These are phyloP conservation scores for Metaphire vulgaris DNA, from an alignment of 1,140 invertebrate genomes.

Conservation along the genomic window DNA sequence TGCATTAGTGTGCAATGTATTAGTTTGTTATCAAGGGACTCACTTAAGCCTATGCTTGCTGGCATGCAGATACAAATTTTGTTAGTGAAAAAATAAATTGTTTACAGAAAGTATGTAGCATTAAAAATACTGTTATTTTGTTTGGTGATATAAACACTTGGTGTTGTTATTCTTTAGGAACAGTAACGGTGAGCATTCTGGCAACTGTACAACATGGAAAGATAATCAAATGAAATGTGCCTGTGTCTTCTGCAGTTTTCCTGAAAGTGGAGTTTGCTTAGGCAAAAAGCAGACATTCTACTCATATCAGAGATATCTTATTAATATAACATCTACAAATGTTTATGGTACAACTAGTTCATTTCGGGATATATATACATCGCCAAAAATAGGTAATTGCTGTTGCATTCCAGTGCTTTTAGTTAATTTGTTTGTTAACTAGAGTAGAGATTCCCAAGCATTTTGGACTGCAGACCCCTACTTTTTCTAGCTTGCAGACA, in stretches of 20 bases:
- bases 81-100: no score
- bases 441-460: background rate
- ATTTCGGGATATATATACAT: background rate
- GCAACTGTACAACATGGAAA: background rate
- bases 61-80: no score
- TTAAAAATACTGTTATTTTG: background rate
- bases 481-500: no score
- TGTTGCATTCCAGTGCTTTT: background rate
- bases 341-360: no score
- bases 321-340: no score
- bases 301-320: no score
- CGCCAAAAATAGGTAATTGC: background rate
- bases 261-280: background rate
- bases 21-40: no score
- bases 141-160: no score
- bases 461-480: no score
- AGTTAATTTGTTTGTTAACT: background rate
- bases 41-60: no score
- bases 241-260: background rate
- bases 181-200: background rate
- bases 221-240: background rate
- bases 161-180: background rate
- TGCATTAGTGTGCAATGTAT: no score
- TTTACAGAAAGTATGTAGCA: background rate
- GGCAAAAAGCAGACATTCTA: no score